A percentile compares a stretch with the other conserved stretches of the same genome.
phyloP scores from a whole-genome alignment of 2,113 vertebrate genomes.

The Speoplatyrhinus poulsoni region DNA sequence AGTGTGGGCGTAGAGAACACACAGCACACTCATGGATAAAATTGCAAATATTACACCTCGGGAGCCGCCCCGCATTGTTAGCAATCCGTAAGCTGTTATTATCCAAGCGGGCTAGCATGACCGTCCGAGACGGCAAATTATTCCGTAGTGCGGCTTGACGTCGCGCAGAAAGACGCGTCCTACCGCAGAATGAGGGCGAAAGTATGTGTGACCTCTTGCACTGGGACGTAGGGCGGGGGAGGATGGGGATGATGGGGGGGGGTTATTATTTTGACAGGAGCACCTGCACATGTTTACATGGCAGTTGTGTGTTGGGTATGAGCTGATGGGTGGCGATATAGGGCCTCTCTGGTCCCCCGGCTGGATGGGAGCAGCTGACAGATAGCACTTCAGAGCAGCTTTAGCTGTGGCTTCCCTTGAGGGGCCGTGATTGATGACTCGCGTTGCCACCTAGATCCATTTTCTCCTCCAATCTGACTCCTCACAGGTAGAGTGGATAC shows the following conservation, averaged over 20 bases:
- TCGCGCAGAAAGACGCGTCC: not conserved
- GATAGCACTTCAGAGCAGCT: conserved; percentile 81
- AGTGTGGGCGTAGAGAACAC: conserved; percentile 34
- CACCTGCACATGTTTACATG: conserved; percentile 78
- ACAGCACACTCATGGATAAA: conserved; percentile 35
- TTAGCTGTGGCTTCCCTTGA: conserved; percentile 79
- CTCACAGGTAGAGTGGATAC: conserved; percentile 65
- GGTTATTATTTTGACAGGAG: conserved; percentile 49
- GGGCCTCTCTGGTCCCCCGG: conserved; percentile 54
- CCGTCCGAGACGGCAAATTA: no score
- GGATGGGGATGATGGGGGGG: not conserved
- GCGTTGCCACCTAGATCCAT: conserved; percentile 78
- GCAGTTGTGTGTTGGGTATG: conserved; percentile 66
- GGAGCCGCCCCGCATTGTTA: conserved; percentile 49
- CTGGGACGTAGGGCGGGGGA: conserved; percentile 28
- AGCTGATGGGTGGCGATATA: conserved; percentile 76
- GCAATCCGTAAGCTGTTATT: conserved; percentile 33
- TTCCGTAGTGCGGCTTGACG: not conserved
- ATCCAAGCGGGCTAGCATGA: not conserved
- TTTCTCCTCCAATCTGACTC: conserved; percentile 74
- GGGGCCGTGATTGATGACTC: conserved; percentile 83
- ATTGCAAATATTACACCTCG: conserved; percentile 33
- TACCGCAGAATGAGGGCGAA: conserved; percentile 9
- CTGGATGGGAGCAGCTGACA: conserved; percentile 77
- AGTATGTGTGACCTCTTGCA: conserved; percentile 52